Percentiles rank a stretch among this genome's conserved stretches.
These are phyloP conservation scores for Protodeltote pygarga DNA, from an alignment of 2,888 invertebrate species.

Conservation along the genomic window DNA sequence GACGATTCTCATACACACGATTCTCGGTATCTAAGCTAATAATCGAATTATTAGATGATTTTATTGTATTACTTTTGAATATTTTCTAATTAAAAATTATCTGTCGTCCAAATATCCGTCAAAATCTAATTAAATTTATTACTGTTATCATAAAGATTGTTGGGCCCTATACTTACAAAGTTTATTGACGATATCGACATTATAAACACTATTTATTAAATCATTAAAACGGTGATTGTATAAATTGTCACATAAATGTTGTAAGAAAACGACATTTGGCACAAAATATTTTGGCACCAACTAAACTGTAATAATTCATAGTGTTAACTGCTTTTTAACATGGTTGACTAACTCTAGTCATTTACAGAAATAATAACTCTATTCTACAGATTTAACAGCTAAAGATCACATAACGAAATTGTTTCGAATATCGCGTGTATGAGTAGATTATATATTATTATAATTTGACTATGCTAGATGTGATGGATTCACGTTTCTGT, in stretches of 20 bases:
- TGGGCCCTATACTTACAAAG: background rate
- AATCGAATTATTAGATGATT: slow-evolving; percentile 20
- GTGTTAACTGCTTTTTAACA: slow-evolving; percentile 1
- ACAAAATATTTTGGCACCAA: background rate
- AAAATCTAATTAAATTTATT: slow-evolving; percentile 10
- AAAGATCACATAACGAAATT: background rate
- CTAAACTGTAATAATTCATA: background rate
- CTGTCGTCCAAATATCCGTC: slow-evolving; percentile 7
- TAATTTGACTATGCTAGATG: slow-evolving; percentile 22
- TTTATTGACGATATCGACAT: background rate
- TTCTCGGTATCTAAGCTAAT: slow-evolving; percentile 30
- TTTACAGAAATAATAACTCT: background rate
- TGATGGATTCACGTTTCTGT: slow-evolving; percentile 4
- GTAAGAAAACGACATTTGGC: background rate
- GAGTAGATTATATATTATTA: slow-evolving; percentile 8
- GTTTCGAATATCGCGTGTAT: slow-evolving; percentile 33
- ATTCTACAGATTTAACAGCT: background rate
- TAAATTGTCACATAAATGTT: background rate
- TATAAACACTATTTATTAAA: background rate
- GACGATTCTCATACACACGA: slow-evolving; percentile 41
- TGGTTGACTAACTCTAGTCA: background rate
- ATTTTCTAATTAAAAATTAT: no score
- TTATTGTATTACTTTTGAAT: background rate
- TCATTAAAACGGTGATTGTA: background rate
- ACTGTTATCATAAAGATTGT: slow-evolving; percentile 8